Evolutionary conservation across 2,797 vertebrate species (phyloP).

Genomic region (Lepilemur septentrionalis): DNA sequence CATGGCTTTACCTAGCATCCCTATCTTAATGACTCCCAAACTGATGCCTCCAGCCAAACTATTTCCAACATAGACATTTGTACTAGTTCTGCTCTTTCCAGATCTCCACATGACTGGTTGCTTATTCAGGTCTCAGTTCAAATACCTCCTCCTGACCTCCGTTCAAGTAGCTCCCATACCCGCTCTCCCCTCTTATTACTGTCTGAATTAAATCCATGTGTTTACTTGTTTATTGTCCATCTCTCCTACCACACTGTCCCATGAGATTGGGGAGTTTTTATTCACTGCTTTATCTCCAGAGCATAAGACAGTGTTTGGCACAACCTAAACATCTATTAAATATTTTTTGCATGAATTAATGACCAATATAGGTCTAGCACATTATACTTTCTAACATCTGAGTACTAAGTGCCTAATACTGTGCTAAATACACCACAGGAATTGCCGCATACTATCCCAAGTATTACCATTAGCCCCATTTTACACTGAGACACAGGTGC

Average conservation of each 20-base stretch:
- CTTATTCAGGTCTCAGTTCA: neutral
- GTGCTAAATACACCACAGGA: neutral
- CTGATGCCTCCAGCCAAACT: neutral
- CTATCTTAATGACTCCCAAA: neutral
- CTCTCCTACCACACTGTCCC: neutral
- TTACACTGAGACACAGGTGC: neutral
- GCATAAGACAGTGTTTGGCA: neutral
- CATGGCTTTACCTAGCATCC: neutral
- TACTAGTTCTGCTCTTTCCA: neutral
- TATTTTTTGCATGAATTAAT: neutral
- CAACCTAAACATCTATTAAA: neutral
- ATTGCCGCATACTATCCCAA: neutral
- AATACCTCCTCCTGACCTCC: neutral
- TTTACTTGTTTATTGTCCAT: neutral
- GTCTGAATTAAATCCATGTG: neutral
- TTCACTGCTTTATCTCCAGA: neutral
- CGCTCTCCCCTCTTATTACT: neutral
- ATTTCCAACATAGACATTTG: neutral
- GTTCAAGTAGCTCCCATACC: neutral
- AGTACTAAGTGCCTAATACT: neutral
- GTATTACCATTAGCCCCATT: neutral
- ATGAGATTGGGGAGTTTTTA: neutral
- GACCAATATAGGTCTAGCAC: neutral
- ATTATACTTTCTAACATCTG: neutral
- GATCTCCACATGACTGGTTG: neutral